Conservation (phyloP, 2,888 invertebrate genomes). For the Peribatodes rhomboidaria region DNA sequence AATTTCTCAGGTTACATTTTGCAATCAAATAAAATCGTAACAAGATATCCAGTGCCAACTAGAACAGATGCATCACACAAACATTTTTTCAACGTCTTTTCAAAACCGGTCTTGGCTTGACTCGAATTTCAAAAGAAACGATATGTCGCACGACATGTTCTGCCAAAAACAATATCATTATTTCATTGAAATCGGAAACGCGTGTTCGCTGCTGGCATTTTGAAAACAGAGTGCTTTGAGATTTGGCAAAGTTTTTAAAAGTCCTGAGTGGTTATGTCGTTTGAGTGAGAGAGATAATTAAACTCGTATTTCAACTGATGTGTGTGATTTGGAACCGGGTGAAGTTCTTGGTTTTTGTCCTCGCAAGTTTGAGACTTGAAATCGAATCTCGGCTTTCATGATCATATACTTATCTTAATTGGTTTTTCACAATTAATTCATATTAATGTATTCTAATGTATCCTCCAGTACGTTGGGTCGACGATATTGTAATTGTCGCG, state of each 20-base stretch:
- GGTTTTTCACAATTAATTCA: no score
- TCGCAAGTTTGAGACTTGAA: no score
- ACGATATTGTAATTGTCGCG: no score
- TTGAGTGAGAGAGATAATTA: background rate
- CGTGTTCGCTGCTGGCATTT: constrained; percentile 70
- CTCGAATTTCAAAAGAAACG: constrained; percentile 58
- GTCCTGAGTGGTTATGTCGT: constrained; percentile 2
- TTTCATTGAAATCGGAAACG: constrained; percentile 73
- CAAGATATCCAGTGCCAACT: background rate
- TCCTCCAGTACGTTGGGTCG: no score
- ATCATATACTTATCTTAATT: no score
- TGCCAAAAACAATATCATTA: constrained; percentile 80
- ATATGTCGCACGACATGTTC: constrained; percentile 55
- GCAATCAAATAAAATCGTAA: no score
- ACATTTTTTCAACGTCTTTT: constrained; percentile 13
- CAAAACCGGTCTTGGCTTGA: constrained; percentile 55
- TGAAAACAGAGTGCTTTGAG: constrained; percentile 38
- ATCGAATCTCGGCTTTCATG: no score
- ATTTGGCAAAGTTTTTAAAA: constrained; percentile 38
- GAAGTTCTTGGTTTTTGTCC: background rate
- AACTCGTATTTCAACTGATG: no score
- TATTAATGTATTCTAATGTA: no score
- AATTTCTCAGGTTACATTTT: no score
- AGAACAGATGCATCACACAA: constrained; percentile 1
- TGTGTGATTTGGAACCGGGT: no score